Evolutionary conservation across 2,797 vertebrate genomes (phyloP).

Genomic region (Salarias fasciatus): DNA sequence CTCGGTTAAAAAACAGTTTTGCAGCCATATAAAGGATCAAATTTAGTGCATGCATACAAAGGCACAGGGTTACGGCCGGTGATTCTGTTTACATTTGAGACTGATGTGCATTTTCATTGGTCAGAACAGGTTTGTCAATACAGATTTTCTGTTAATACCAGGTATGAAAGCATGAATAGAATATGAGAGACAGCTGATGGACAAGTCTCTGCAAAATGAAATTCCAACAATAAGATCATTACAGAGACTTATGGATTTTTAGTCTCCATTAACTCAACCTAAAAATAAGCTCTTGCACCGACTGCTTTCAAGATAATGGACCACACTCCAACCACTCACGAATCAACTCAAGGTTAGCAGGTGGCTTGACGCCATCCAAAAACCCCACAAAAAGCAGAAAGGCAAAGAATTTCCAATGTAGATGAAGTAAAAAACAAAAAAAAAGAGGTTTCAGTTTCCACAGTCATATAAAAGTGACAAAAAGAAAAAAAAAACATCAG

Average conservation of each 20-base stretch:
- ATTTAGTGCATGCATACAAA: too few relatives aligned
- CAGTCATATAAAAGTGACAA: constrained; percentile 33
- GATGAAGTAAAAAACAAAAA: constrained; percentile 35
- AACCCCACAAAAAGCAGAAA: constrained; percentile 38
- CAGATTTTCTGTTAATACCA: background rate
- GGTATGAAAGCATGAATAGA: background rate
- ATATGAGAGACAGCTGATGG: constrained; percentile 28
- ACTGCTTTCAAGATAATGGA: constrained; percentile 51
- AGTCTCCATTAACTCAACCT: constrained; percentile 24
- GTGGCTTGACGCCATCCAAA: constrained; percentile 38
- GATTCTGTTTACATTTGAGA: too few relatives aligned
- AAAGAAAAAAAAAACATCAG: constrained; percentile 34
- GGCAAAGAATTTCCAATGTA: constrained; percentile 36
- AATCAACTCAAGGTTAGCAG: constrained; percentile 70
- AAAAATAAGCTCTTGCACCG: constrained; percentile 40
- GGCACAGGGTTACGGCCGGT: too few relatives aligned
- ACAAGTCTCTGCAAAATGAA: constrained; percentile 28
- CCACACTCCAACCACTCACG: constrained; percentile 43
- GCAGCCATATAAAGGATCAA: too few relatives aligned
- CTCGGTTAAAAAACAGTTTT: too few relatives aligned
- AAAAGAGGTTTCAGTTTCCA: constrained; percentile 27
- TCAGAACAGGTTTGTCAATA: background rate
- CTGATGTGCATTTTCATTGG: too few relatives aligned
- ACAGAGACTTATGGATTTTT: constrained; percentile 41
- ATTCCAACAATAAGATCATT: constrained; percentile 45